These are phyloP conservation scores for Camponotus fellah DNA, from an alignment of 2,888 invertebrate species.

Conservation along the genomic window DNA sequence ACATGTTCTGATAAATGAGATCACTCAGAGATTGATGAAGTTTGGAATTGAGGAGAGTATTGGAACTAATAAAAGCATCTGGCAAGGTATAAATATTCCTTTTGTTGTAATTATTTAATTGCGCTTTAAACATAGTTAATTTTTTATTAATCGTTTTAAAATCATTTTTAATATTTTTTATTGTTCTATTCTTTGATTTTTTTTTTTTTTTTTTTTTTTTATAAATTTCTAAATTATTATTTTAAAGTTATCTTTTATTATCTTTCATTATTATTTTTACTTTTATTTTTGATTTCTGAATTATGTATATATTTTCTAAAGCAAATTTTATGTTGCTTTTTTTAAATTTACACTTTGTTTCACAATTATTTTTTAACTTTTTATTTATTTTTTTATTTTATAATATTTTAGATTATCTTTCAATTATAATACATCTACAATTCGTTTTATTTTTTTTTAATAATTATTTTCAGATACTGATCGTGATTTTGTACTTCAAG, in stretches of 20 bases:
- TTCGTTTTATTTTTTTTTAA: background rate
- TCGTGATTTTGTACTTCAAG: constrained; percentile 89
- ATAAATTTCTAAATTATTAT: background rate
- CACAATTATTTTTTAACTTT: background rate
- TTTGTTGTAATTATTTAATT: background rate
- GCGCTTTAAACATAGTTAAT: background rate
- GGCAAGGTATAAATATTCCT: constrained; percentile 80
- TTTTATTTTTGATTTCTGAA: background rate
- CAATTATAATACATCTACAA: no score
- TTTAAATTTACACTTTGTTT: background rate
- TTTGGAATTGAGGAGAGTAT: constrained; percentile 88
- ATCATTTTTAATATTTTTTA: background rate
- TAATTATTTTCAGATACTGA: constrained; percentile 80
- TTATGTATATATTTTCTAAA: background rate
- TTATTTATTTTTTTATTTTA: background rate
- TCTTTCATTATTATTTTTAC: background rate
- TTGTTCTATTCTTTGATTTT: background rate
- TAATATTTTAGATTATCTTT: background rate
- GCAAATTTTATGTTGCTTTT: background rate
- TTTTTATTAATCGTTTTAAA: background rate
- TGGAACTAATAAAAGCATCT: constrained; percentile 84
- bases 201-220: background rate
- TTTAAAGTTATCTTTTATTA: background rate
- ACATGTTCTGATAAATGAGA: constrained; percentile 90
- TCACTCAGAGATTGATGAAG: constrained; percentile 88